Conservation (phyloP, 2,797 vertebrate species). For the Tenualosa thibaudeaui region DNA sequence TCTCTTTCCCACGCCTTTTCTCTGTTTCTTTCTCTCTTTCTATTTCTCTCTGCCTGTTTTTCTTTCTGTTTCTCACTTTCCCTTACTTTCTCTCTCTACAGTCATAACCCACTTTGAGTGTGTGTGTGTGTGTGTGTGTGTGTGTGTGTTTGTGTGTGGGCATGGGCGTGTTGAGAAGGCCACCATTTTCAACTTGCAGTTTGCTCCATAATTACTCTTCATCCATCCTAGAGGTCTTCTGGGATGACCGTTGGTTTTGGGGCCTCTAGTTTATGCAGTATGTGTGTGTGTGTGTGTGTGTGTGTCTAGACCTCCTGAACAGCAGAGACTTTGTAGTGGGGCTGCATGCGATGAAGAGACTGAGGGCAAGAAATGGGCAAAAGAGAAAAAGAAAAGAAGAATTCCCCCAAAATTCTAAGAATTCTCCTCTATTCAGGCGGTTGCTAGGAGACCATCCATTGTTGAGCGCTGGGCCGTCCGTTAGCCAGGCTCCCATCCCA, state of each 20-base stretch:
- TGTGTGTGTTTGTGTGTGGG: neutral
- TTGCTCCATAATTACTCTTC: neutral
- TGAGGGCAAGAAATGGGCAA: neutral
- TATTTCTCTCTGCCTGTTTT: no score
- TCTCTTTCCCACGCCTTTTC: neutral
- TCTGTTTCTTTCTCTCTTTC: no score
- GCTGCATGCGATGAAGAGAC: neutral
- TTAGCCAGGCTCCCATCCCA: neutral
- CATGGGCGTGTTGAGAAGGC: neutral
- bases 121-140: neutral
- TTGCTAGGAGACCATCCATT: slow-evolving; percentile 75
- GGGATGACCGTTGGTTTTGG: neutral
- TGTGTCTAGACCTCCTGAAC: neutral
- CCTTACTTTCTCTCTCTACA: neutral
- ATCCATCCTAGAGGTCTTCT: neutral
- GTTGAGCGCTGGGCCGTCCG: slow-evolving; percentile 25
- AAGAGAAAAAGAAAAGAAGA: neutral
- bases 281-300: slow-evolving; percentile 17
- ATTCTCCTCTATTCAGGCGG: slow-evolving; percentile 66
- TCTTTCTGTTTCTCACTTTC: neutral
- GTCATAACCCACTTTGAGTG: neutral
- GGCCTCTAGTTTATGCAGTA: neutral
- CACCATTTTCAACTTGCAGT: neutral
- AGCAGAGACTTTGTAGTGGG: neutral
- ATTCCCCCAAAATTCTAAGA: slow-evolving; percentile 59